Evolutionary conservation across 2,888 invertebrate genomes (phyloP).

Genomic region (Pemphredon lugubris): DNA sequence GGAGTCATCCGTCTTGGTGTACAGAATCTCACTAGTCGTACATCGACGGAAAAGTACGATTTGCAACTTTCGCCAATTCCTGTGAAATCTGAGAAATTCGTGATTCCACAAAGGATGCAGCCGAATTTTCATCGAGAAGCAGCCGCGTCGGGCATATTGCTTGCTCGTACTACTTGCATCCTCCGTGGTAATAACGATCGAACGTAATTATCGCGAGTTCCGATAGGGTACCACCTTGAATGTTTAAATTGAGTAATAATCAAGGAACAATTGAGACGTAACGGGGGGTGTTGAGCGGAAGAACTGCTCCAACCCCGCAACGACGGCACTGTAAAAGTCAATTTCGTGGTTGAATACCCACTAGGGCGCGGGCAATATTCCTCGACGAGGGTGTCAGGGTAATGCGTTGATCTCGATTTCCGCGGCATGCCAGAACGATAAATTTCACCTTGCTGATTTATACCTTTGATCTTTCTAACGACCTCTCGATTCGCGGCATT

Average conservation of each 20-base stretch:
- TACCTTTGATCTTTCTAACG: slow-evolving; percentile 37
- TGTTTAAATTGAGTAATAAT: slow-evolving; percentile 46
- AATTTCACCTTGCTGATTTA: slow-evolving; percentile 62
- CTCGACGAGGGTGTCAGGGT: slow-evolving; percentile 42
- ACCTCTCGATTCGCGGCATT: slow-evolving; percentile 6
- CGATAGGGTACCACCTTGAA: too few species aligned
- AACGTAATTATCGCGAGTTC: too few species aligned
- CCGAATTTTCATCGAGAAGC: too few species aligned
- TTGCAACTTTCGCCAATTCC: background rate
- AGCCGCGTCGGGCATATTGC: too few species aligned
- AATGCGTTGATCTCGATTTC: slow-evolving; percentile 60
- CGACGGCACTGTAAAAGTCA: slow-evolving; percentile 59
- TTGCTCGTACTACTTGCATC: too few species aligned
- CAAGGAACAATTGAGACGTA: slow-evolving; percentile 42
- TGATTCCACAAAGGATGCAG: too few species aligned
- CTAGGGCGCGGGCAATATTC: slow-evolving; percentile 51
- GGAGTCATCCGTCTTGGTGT: slow-evolving; percentile 29
- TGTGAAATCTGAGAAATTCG: too few species aligned
- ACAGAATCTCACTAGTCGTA: slow-evolving; percentile 31
- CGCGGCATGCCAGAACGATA: slow-evolving; percentile 49
- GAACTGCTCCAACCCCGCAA: slow-evolving; percentile 22
- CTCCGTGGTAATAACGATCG: too few species aligned
- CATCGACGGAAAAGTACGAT: slow-evolving; percentile 13
- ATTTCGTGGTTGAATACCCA: slow-evolving; percentile 63
- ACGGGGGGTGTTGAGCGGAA: slow-evolving; percentile 43